These are phyloP conservation scores for Nyctalus aviator DNA, from an alignment of 2,797 vertebrate species.

Conservation along the genomic window DNA sequence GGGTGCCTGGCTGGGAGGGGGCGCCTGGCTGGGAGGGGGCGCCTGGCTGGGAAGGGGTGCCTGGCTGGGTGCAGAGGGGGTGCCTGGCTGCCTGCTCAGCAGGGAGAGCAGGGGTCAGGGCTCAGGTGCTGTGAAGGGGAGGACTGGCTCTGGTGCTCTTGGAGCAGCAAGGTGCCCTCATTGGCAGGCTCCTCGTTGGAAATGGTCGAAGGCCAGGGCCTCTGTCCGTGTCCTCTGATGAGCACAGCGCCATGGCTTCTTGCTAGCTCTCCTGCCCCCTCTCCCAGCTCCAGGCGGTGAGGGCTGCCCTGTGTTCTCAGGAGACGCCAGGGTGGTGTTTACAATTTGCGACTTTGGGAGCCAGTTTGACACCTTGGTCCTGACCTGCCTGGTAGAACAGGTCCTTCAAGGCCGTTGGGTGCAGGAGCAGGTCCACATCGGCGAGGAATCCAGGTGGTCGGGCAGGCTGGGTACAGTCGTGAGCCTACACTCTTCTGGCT, in stretches of 20 bases:
- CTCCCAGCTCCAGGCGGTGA: accelerated
- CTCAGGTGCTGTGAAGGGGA: too few species aligned
- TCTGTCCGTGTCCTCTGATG: not conserved
- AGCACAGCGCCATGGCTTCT: not conserved
- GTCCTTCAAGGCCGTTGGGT: not conserved
- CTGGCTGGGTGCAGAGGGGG: too few species aligned
- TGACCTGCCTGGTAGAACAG: not conserved
- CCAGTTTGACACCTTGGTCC: accelerated
- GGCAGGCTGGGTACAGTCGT: not conserved
- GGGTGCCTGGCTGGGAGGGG: conserved; percentile 72
- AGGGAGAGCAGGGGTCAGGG: too few species aligned
- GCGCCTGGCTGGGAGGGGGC: not conserved
- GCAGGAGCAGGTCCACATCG: accelerated
- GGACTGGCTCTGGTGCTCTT: not conserved
- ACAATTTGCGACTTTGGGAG: not conserved
- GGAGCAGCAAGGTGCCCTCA: not conserved
- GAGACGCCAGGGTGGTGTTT: accelerated
- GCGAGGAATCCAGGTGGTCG: not conserved
- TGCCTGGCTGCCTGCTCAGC: too few species aligned
- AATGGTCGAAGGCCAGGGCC: not conserved
- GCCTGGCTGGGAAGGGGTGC: too few species aligned
- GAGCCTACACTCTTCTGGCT: not conserved
- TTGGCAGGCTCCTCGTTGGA: not conserved
- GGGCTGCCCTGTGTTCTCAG: not conserved
- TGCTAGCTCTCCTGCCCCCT: not conserved